A percentile compares a stretch with the other conserved stretches of the same genome.
Evolutionary conservation across 2,797 vertebrate species (phyloP).

Genomic region (Micrastur ruficollis): DNA sequence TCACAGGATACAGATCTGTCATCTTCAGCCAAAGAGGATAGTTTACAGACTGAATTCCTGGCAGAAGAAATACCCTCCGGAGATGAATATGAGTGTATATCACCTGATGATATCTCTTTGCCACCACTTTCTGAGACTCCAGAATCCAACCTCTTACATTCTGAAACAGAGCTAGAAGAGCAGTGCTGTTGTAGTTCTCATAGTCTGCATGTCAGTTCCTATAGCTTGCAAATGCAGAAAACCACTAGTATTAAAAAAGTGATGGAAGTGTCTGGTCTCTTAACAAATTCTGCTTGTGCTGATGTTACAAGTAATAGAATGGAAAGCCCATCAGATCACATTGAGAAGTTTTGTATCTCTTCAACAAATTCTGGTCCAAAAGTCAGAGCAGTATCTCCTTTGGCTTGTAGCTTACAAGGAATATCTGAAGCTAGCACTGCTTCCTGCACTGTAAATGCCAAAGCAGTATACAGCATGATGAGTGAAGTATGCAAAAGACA

Average conservation of each 20-base stretch:
- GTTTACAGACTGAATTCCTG: conserved; percentile 72
- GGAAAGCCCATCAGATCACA: conserved; percentile 66
- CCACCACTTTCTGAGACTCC: conserved; percentile 90
- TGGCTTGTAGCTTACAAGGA: conserved; percentile 68
- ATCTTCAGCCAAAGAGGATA: conserved; percentile 51
- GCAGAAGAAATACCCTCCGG: conserved; percentile 80
- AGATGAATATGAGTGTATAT: conserved; percentile 88
- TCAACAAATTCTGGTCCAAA: conserved; percentile 57
- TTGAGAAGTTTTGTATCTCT: conserved; percentile 66
- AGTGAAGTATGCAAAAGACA: conserved; percentile 72
- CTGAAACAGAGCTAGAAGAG: conserved; percentile 85
- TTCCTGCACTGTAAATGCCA: conserved; percentile 67
- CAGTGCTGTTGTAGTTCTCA: conserved; percentile 73
- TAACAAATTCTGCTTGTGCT: conserved; percentile 68
- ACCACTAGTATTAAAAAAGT: conserved; percentile 43
- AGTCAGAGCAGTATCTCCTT: conserved; percentile 73
- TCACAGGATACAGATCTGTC: conserved; percentile 58
- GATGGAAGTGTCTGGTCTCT: conserved; percentile 23
- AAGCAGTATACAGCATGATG: conserved; percentile 56
- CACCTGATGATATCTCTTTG: conserved; percentile 90
- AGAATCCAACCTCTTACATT: conserved; percentile 81
- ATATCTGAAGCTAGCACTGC: conserved; percentile 65
- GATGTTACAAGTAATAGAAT: conserved; percentile 38
- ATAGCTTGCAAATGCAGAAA: conserved; percentile 71
- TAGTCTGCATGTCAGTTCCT: conserved; percentile 71